A percentile compares a stretch with the other conserved stretches of the same genome.
These are phyloP conservation scores for Chymomyza fuscimana DNA, from an alignment of 2,888 invertebrate species.

Conservation along the genomic window DNA sequence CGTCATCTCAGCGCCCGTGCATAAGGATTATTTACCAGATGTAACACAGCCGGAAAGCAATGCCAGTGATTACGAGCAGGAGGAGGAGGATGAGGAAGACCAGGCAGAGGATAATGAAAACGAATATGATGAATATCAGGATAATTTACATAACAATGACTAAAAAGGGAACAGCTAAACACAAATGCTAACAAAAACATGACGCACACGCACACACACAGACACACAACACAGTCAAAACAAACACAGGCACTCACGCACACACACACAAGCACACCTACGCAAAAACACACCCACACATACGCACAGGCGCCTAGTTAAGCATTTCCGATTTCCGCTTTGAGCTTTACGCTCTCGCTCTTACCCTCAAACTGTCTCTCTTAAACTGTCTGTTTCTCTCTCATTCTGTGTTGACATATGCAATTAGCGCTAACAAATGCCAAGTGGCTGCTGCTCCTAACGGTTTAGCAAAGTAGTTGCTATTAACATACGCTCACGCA, in stretches of 20 bases:
- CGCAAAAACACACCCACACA: slow-evolving; percentile 10
- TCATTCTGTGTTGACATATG: slow-evolving; percentile 60
- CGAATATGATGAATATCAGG: slow-evolving; percentile 83
- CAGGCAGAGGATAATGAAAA: slow-evolving; percentile 83
- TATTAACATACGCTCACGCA: slow-evolving; percentile 59
- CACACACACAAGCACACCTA: slow-evolving; percentile 17
- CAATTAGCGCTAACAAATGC: slow-evolving; percentile 73
- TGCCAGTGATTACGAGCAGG: slow-evolving; percentile 81
- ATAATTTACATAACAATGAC: slow-evolving; percentile 79
- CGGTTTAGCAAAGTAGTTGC: slow-evolving; percentile 59
- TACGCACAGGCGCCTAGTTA: slow-evolving; percentile 56
- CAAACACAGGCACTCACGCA: slow-evolving; percentile 42
- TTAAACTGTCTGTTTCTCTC: background rate
- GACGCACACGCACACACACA: slow-evolving; percentile 11
- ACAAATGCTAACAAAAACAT: slow-evolving; percentile 32
- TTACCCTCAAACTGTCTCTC: slow-evolving; percentile 2
- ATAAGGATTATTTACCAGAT: slow-evolving; percentile 83
- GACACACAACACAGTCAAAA: slow-evolving; percentile 41
- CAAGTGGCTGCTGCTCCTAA: slow-evolving; percentile 60
- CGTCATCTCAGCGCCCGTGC: slow-evolving; percentile 81
- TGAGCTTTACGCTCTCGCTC: slow-evolving; percentile 42
- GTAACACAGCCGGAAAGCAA: slow-evolving; percentile 83
- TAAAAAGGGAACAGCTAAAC: slow-evolving; percentile 68
- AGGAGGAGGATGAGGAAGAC: slow-evolving; percentile 82
- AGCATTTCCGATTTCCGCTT: slow-evolving; percentile 71